Percentiles rank a stretch among this genome's conserved stretches.
phyloP scores from a whole-genome alignment of 2,113 vertebrate genomes.

The Leucopsar rothschildi region DNA sequence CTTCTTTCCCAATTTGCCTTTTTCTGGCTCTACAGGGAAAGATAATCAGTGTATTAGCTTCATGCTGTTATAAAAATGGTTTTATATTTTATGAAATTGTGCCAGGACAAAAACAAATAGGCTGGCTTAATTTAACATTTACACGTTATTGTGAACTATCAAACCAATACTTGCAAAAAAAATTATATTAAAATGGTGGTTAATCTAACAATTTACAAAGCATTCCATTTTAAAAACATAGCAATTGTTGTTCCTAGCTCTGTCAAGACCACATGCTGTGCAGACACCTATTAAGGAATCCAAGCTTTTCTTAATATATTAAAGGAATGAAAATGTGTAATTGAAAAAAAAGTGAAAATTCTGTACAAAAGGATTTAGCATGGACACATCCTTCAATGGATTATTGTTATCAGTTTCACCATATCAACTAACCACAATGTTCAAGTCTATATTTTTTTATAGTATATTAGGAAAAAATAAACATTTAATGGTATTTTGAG shows the following conservation, averaged over 20 bases:
- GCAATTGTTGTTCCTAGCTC: constrained; percentile 60
- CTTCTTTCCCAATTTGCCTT: constrained; percentile 50
- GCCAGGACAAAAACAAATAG: constrained; percentile 69
- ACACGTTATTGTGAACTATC: constrained; percentile 41
- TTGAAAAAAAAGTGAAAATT: constrained; percentile 80
- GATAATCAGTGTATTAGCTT: constrained; percentile 39
- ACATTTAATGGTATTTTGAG: background rate
- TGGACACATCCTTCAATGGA: background rate
- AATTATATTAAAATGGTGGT: constrained; percentile 80
- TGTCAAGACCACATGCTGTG: constrained; percentile 66
- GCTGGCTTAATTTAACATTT: constrained; percentile 59
- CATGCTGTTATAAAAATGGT: constrained; percentile 70
- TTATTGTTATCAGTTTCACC: constrained; percentile 13
- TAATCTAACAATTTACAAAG: constrained; percentile 89
- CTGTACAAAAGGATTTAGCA: constrained; percentile 40
- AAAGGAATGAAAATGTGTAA: constrained; percentile 80
- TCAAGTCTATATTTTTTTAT: background rate
- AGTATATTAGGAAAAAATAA: background rate
- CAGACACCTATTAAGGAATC: constrained; percentile 78
- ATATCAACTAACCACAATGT: background rate
- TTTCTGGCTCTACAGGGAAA: constrained; percentile 64
- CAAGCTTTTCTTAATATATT: constrained; percentile 76
- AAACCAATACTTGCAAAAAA: constrained; percentile 47
- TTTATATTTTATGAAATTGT: constrained; percentile 75
- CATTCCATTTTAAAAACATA: constrained; percentile 79